Evolutionary conservation across 2,113 vertebrate genomes (phyloP), one percentile per base, ranked within the genome.

Genomic region (Prochilodus magdalenae): DNA sequence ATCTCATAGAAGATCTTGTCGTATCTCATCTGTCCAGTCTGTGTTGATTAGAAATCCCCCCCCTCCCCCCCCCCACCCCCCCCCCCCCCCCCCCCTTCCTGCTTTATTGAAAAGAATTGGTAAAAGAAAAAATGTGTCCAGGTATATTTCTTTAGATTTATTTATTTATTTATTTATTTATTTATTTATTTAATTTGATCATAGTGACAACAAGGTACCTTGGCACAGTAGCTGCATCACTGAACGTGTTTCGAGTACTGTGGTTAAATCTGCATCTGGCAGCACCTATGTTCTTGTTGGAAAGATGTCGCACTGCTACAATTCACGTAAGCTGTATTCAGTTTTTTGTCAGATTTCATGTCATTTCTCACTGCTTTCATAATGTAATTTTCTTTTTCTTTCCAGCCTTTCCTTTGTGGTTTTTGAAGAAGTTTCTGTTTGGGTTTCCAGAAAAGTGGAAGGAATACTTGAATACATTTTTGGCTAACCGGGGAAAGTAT

Each of bases 361-460:
- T 3, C 5, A 2, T 3, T 47, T 29, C 10, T 47, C 36, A 13
- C 10, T 70, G 0, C 5, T 77, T 36, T 74, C 4, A 67, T 77
- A 0, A 51, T 1, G 1, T 0, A 75, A 0, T 33, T 73, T 16
- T 77, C 20, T 84, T 40, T 53, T 85, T 6, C 87, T 84, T 78
- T 84, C 49, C 90, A 99, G 98, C 89, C 0, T 96, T 96, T 79
- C 94, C 97, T 15, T 74, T 73, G 40, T 93, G 83, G 86, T 89
- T 99, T 87, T 89, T 91, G 89, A 95, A 93, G 77, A 95, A 89
- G 33, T 99, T 98, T 87, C 36, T 51, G 0, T 91, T 62, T 0
- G 98, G 98, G 5, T 98, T 99, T 86, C 94, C 97, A 77, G 66
- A 79, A 16, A 91, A 91, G 72, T 99, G 98, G 98, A 94, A 94